These are phyloP conservation scores for Meiosimyza decipiens DNA, from an alignment of 2,888 invertebrate genomes.

Conservation along the genomic window DNA sequence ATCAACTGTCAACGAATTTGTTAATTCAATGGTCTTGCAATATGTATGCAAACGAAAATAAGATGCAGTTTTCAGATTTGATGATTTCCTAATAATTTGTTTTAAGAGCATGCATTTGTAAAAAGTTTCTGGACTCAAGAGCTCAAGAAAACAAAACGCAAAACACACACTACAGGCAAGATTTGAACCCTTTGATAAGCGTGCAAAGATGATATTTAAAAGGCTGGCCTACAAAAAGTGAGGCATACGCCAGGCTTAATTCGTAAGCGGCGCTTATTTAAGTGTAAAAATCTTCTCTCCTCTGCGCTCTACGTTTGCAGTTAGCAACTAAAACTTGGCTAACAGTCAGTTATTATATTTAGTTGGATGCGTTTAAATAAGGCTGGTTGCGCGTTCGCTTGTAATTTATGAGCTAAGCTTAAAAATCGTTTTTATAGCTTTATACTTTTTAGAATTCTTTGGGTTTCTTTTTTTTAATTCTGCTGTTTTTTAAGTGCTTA, in stretches of 20 bases:
- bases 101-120: not conserved
- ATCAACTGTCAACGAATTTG: no score
- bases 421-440: not conserved
- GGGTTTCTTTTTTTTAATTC: conserved; percentile 6
- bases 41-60: not conserved
- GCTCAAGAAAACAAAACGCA: not conserved
- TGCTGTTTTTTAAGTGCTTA: conserved; percentile 14
- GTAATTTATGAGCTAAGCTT: conserved; percentile 33
- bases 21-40: not conserved
- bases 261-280: conserved; percentile 11
- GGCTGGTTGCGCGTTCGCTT: conserved; percentile 20
- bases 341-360: not conserved
- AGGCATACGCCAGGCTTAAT: not conserved
- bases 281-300: conserved; percentile 25
- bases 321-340: not conserved
- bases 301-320: not conserved
- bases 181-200: conserved; percentile 22
- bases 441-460: not conserved
- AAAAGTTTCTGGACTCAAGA: no score
- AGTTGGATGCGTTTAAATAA: not conserved
- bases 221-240: conserved; percentile 12
- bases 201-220: not conserved
- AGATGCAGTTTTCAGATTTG: conserved; percentile 22
- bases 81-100: conserved; percentile 26
- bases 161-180: conserved; percentile 6